Evolutionary conservation across 2,113 vertebrate species (phyloP).

Genomic region (Hymenochirus boettgeri): DNA sequence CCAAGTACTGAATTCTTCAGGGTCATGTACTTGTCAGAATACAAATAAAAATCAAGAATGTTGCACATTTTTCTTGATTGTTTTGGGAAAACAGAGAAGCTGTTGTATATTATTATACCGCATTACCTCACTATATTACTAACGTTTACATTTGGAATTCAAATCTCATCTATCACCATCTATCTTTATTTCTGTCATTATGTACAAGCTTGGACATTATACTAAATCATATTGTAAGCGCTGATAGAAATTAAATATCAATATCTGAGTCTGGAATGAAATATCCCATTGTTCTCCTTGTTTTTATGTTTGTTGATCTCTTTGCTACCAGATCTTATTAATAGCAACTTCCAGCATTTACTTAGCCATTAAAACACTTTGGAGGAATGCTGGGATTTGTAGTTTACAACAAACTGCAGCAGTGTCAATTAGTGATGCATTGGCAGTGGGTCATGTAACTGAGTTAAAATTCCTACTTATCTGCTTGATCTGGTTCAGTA

Average conservation of each 20-base stretch:
- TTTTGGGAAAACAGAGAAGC: conserved; percentile 20
- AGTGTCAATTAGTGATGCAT: no score
- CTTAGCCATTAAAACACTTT: no score
- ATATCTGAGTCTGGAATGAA: no score
- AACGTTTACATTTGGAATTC: conserved; percentile 3
- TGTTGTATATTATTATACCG: conserved; percentile 6
- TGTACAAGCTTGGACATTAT: background rate
- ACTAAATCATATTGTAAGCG: background rate
- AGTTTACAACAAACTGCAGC: background rate
- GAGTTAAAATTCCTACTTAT: no score
- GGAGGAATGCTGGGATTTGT: background rate
- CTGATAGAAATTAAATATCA: background rate
- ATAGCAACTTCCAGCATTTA: no score
- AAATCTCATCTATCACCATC: background rate
- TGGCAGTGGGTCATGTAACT: no score
- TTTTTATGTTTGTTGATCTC: no score
- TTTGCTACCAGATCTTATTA: no score
- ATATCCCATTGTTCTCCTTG: background rate
- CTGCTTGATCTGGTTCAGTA: no score
- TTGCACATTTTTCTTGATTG: conserved; percentile 26
- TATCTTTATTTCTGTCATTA: conserved; percentile 1
- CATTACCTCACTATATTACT: conserved; percentile 13
- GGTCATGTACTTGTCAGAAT: conserved; percentile 23
- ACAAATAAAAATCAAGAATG: conserved; percentile 20
- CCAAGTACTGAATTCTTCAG: conserved; percentile 17